Base-by-base conservation (phyloP, 2,888 invertebrate species). In the Abrostola triplasia region DNA sequence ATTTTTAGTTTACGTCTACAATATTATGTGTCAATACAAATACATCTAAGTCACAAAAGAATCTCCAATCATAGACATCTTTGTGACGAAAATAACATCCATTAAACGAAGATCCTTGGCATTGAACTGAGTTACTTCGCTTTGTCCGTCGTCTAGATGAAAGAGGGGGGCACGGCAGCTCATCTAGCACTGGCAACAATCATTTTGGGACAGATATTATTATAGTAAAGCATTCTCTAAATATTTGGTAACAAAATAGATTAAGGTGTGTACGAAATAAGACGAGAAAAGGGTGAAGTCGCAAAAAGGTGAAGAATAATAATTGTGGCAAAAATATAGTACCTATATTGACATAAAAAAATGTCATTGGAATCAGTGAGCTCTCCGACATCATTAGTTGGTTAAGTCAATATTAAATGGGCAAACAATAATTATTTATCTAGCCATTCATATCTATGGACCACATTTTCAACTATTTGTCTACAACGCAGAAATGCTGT, bases 21-120 rank as follows among this genome's bases (percentile, higher is more conserved):
- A 73, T 72, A 73, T 72, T 72, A 59, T 65, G 44, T 59, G 73
- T 64, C 72, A 73, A 73, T 60, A 72, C 65, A 75, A 70, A 67
- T 64, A 70, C 52, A 54, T 47, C 13, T 42, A 48, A 64, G 61
- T 63, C 65, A 70, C 77, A 77, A 77, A 77, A 63, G 75, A 75
- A 72, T 75, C 65, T 72, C 65, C 75, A 72, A 77, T 77, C 77
- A 75, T 77, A 75, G 66, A 64, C 72, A 73, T 75, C 70, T 67
- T 72, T 77, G 67, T 66, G 64, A 51, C 51, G 56, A 59, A 72
- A 77, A 69, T 64, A 64, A 67, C 64, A 52, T 49, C 75, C 67
- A 64, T 57, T 66, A 41, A 47, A 50, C 13, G 5, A 41, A 53
- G 72, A 67, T 6, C 72, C 48, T n/a, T 49, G 13, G 12, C 64